A percentile compares a stretch with the other conserved stretches of the same genome.
Evolutionary conservation across 2,113 vertebrate genomes (phyloP).

Genomic region (Clarias gariepinus): DNA sequence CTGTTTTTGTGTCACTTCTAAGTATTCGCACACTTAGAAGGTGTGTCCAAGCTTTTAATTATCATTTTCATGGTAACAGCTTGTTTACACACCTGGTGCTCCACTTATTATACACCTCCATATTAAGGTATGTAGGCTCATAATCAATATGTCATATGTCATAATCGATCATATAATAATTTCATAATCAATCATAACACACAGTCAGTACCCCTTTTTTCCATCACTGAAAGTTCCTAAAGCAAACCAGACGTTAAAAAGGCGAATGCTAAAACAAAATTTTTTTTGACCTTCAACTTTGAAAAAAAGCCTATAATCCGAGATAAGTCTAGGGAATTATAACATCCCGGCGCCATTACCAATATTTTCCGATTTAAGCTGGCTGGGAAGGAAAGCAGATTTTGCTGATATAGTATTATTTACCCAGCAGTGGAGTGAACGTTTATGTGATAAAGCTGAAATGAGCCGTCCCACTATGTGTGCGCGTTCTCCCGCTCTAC

Average conservation of each 20-base stretch:
- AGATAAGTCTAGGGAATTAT: constrained; percentile 20
- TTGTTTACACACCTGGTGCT: not conserved
- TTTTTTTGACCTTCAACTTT: not conserved
- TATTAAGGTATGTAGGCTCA: too few relatives aligned
- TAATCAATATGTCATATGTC: too few relatives aligned
- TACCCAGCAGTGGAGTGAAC: not conserved
- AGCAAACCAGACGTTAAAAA: not conserved
- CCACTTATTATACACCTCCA: not conserved
- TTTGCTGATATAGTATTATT: constrained; percentile 21
- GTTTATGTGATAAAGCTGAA: not conserved
- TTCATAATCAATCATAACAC: too few relatives aligned
- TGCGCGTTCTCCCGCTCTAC: constrained; percentile 22
- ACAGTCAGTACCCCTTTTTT: not conserved
- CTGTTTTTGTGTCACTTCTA: too few relatives aligned
- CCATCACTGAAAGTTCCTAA: not conserved
- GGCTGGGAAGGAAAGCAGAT: not conserved
- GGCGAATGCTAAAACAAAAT: not conserved
- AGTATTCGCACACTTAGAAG: too few relatives aligned
- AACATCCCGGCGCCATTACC: not conserved
- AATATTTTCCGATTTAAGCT: constrained; percentile 11
- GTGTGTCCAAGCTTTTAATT: too few relatives aligned
- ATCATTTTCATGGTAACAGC: not conserved
- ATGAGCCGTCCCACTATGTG: not conserved
- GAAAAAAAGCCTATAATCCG: not conserved
- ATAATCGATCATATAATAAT: too few relatives aligned